Conservation (phyloP, 1,140 invertebrate species). For the Meloidogyne chitwoodi region DNA sequence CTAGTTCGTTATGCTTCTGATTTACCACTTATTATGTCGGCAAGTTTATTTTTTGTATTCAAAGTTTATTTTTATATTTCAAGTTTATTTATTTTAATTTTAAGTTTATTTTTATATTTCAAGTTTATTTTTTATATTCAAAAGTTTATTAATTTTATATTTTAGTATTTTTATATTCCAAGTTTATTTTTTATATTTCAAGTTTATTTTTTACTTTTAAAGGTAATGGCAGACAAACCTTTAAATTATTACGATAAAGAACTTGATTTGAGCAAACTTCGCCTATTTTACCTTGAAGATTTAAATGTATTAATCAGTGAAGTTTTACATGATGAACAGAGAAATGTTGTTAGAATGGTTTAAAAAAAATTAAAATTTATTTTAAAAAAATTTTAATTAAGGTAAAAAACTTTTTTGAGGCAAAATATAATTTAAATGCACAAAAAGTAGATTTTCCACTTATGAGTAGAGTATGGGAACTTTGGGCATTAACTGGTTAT, state of each 20-base stretch:
- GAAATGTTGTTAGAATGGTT: slow-evolving; percentile 12
- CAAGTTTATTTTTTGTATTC: slow-evolving; percentile 8
- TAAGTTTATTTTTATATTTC: no score
- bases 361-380: background rate
- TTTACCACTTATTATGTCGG: slow-evolving; percentile 67
- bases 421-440: slow-evolving; percentile 31
- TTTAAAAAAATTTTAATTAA: slow-evolving; percentile 8
- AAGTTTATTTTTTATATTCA: slow-evolving; percentile 4
- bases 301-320: slow-evolving; percentile 30
- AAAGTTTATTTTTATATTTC: no score
- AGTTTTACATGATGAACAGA: slow-evolving; percentile 11
- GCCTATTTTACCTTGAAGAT: slow-evolving; percentile 55
- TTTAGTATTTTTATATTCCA: no score
- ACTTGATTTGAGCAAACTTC: slow-evolving; percentile 36
- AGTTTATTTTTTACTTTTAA: background rate
- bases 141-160: no score
- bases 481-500: slow-evolving; percentile 12
- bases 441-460: slow-evolving; percentile 38
- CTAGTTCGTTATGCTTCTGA: slow-evolving; percentile 77
- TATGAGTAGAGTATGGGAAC: slow-evolving; percentile 21
- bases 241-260: slow-evolving; percentile 15
- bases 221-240: slow-evolving; percentile 41
- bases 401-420: slow-evolving; percentile 44
- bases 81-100: no score
- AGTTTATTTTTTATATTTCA: no score